Evolutionary conservation across 2,797 vertebrate species (phyloP).

Genomic region (Anguilla marmorata): DNA sequence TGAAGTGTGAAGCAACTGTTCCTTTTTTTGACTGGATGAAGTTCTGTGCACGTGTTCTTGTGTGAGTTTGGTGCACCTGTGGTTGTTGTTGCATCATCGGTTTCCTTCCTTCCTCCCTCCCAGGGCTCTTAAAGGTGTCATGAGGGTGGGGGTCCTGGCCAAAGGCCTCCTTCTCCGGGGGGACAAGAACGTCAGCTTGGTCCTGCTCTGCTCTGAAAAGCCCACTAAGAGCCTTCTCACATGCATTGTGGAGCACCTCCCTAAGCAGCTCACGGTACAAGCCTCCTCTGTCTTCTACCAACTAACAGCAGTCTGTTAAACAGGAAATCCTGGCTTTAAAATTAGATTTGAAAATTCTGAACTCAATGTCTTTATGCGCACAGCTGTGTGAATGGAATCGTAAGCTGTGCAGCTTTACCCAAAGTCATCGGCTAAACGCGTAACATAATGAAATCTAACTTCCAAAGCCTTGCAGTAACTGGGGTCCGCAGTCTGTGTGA

Average conservation of each 20-base stretch:
- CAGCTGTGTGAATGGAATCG: background rate
- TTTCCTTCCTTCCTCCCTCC: background rate
- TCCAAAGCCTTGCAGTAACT: background rate
- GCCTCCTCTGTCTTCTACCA: background rate
- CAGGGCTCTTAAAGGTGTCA: slow-evolving; percentile 90
- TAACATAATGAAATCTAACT: background rate
- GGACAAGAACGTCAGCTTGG: slow-evolving; percentile 92
- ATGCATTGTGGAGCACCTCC: slow-evolving; percentile 90
- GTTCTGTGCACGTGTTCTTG: background rate
- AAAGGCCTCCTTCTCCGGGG: slow-evolving; percentile 96
- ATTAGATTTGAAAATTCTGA: background rate
- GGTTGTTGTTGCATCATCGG: background rate
- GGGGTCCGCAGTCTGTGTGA: background rate
- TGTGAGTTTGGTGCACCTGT: background rate
- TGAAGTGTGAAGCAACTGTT: background rate
- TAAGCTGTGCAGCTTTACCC: background rate
- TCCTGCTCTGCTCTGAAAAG: slow-evolving; percentile 93
- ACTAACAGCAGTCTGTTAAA: background rate
- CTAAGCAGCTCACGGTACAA: slow-evolving; percentile 91
- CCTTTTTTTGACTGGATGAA: background rate
- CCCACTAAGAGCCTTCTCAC: slow-evolving; percentile 85
- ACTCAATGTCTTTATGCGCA: background rate
- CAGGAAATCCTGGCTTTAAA: background rate
- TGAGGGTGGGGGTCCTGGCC: slow-evolving; percentile 93
- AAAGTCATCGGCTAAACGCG: background rate